Base-by-base conservation (phyloP, 2,113 vertebrate genomes). In the Corynorhinus townsendii region DNA sequence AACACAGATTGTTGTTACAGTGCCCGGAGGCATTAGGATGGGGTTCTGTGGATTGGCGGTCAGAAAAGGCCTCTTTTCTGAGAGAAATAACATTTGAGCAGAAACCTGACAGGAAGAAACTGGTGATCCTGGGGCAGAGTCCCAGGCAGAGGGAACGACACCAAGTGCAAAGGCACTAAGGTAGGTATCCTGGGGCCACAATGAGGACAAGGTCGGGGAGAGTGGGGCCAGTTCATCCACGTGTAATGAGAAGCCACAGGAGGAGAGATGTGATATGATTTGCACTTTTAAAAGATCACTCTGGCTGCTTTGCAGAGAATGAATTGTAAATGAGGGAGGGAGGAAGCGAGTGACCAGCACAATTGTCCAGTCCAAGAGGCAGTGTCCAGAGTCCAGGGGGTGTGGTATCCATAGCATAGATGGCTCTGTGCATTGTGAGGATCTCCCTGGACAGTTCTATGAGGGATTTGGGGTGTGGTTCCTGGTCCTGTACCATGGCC, bases 311-410 rank as follows among this genome's bases (percentile, higher is more conserved):
- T 40, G 10, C 30, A 5, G n/a, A 87, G 49, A 72, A 87, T 8
- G 30, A 47, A 54, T 75, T 6, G 1, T 14, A 75, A 93, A 76
- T 68, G 92, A 84, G 24, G 7, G 11, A 76, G 45, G 22, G 68
- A 71, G 16, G 45, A 76, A 76, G 33, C 16, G 10, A n/a, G 24
- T 6, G 22, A 20, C 47, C 38, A 26, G 54, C 28, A 12, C 12
- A 10, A 8, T 0, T 33, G 64, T 76, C 69, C 56, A 5, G 35
- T 12, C 30, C 3, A 52, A 5, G 54, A 35, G 45, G 11, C 45
- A 17, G 30, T 0, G 0, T 20, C 75, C 75, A 72, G 66, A 7
- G 2, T 8, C 47, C 12, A 9, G 45, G 20, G 11, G 3, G 2
- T 9, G 5, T 6, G 26, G 0, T 6, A 20, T 45, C 45, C 3